phyloP scores from a whole-genome alignment of 2,797 vertebrate species.

The Chelidonichthys spinosus region DNA sequence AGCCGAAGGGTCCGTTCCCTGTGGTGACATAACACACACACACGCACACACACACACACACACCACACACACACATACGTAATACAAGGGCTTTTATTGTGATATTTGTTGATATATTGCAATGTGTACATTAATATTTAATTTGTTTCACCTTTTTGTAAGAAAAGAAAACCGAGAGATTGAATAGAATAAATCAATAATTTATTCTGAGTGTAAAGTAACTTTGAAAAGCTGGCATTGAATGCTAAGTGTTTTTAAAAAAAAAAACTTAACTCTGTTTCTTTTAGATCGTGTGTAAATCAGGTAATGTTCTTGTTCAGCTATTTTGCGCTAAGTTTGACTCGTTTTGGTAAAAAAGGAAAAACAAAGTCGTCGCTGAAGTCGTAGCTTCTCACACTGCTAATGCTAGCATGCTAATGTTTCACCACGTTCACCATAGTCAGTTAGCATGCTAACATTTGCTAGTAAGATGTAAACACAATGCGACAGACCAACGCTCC shows the following conservation, averaged over 20 bases:
- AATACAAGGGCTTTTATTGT: not conserved
- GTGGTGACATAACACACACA: slow-evolving; percentile 33
- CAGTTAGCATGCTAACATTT: not conserved
- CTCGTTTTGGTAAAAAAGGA: not conserved
- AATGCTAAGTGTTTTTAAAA: too few species aligned
- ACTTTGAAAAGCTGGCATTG: too few species aligned
- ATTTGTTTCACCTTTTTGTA: not conserved
- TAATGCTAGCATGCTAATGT: not conserved
- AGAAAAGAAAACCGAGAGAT: not conserved
- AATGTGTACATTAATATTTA: not conserved
- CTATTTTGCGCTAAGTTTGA: not conserved
- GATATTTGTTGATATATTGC: not conserved
- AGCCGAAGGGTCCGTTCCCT: slow-evolving; percentile 11
- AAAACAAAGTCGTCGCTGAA: too few species aligned
- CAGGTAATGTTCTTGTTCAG: not conserved
- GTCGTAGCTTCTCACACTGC: not conserved
- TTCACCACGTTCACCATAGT: not conserved
- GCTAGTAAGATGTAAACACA: too few species aligned
- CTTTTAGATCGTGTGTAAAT: not conserved
- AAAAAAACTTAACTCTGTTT: too few species aligned
- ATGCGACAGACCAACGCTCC: not conserved
- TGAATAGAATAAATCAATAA: not conserved
- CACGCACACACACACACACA: slow-evolving; percentile 33
- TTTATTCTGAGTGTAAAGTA: too few species aligned
- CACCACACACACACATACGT: not conserved